Conservation (phyloP, 2,888 invertebrate genomes). For the Nephrotoma appendiculata region DNA sequence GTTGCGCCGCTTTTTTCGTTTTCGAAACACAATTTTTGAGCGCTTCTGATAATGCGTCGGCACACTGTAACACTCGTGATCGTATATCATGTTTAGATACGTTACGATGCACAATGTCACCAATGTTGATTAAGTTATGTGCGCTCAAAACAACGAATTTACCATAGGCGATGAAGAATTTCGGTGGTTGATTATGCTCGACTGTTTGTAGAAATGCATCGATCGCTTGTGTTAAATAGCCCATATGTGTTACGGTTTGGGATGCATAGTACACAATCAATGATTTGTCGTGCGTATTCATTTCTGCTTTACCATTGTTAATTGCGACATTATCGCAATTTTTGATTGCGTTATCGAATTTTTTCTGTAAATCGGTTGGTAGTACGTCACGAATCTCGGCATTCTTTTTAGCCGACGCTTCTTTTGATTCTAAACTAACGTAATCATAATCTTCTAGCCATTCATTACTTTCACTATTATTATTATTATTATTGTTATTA, state of each 20-base stretch:
- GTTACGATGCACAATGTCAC: conserved; percentile 84
- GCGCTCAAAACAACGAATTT: conserved; percentile 91
- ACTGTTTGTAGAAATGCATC: conserved; percentile 85
- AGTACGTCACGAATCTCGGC: conserved; percentile 58
- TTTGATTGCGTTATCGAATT: conserved; percentile 59
- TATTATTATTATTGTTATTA: conserved; percentile 26
- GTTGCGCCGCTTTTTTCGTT: conserved; percentile 80
- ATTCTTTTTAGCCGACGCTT: conserved; percentile 52
- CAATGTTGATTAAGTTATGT: conserved; percentile 85
- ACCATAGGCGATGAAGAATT: conserved; percentile 82
- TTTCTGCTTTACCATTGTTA: conserved; percentile 34
- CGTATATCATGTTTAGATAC: conserved; percentile 59
- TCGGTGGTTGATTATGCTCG: conserved; percentile 86
- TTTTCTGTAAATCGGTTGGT: conserved; percentile 52
- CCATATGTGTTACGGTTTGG: conserved; percentile 73
- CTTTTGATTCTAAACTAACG: conserved; percentile 67
- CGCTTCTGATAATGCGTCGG: conserved; percentile 68
- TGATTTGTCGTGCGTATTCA: conserved; percentile 68
- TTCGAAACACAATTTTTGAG: conserved; percentile 70
- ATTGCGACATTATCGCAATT: conserved; percentile 51
- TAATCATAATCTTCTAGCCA: conserved; percentile 84
- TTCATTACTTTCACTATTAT: conserved; percentile 35
- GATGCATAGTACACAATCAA: conserved; percentile 76
- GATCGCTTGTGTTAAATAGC: conserved; percentile 73
- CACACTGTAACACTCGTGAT: conserved; percentile 55